phyloP scores from a whole-genome alignment of 2,113 vertebrate genomes.

The Sinocyclocheilus rhinocerous region DNA sequence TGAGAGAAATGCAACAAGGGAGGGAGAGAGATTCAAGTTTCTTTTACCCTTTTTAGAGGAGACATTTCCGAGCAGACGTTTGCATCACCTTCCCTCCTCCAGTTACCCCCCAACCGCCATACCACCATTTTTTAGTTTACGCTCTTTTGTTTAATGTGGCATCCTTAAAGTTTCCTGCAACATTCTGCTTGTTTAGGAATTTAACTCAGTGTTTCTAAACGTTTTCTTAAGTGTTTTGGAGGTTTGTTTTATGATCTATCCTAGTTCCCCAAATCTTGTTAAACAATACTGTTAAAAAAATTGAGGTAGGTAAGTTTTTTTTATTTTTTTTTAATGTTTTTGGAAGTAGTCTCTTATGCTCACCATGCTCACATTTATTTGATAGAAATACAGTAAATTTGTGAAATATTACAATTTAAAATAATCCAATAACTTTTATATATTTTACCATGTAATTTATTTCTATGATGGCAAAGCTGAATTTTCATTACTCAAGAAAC shows the following conservation, averaged over 20 bases:
- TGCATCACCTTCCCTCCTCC: slow-evolving; percentile 51
- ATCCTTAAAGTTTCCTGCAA: background rate
- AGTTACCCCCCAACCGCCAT: slow-evolving; percentile 41
- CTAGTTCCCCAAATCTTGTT: background rate
- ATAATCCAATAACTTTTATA: too few relatives aligned
- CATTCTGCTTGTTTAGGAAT: background rate
- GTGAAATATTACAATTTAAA: background rate
- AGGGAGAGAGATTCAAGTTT: slow-evolving; percentile 48
- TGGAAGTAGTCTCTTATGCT: background rate
- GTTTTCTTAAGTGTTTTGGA: background rate
- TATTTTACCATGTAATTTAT: background rate
- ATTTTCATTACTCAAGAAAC: background rate
- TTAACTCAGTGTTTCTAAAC: background rate
- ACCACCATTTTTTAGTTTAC: background rate
- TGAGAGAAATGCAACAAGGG: background rate
- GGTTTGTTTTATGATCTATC: background rate
- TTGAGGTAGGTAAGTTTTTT: background rate
- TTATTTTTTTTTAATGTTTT: background rate
- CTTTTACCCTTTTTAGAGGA: slow-evolving; percentile 59
- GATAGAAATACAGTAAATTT: background rate
- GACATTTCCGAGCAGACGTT: slow-evolving; percentile 59
- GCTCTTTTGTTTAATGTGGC: slow-evolving; percentile 15
- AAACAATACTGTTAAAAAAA: background rate
- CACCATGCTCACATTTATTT: background rate
- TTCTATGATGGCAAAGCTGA: background rate